A percentile compares a stretch with the other conserved stretches of the same genome.
Evolutionary conservation across 2,797 vertebrate species (phyloP).

Genomic region (Pipistrellus kuhlii): DNA sequence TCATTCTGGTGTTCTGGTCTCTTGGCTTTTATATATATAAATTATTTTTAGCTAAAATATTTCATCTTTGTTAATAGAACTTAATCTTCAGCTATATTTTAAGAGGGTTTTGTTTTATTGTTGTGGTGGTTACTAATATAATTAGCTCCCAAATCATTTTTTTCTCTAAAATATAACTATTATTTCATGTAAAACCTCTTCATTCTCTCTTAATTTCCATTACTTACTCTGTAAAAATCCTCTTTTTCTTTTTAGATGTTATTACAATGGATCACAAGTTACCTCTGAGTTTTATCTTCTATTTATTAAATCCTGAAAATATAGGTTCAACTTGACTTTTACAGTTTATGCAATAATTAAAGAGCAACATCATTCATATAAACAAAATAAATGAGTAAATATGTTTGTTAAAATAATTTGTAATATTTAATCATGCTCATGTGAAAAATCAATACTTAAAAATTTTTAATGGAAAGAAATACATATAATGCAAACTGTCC

Average conservation of each 20-base stretch:
- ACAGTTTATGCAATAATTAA: constrained; percentile 9
- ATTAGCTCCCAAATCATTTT: no score
- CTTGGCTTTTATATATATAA: no score
- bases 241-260: background rate
- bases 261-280: constrained; percentile 22
- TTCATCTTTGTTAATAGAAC: no score
- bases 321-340: constrained; percentile 45
- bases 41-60: no score
- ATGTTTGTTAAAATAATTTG: constrained; percentile 12
- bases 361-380: constrained; percentile 16
- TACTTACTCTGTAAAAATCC: background rate
- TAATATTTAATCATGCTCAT: background rate
- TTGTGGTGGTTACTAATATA: no score
- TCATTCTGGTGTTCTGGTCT: no score
- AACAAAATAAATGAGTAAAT: constrained; percentile 29
- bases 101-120: no score
- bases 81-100: no score
- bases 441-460: background rate
- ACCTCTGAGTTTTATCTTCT: constrained; percentile 41
- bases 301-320: constrained; percentile 33
- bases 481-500: no score
- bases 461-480: constrained; percentile 50
- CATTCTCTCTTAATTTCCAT: background rate
- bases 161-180: background rate
- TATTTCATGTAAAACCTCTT: constrained; percentile 45